phyloP scores from a whole-genome alignment of 2,797 vertebrate species.

The Anabas testudineus region DNA sequence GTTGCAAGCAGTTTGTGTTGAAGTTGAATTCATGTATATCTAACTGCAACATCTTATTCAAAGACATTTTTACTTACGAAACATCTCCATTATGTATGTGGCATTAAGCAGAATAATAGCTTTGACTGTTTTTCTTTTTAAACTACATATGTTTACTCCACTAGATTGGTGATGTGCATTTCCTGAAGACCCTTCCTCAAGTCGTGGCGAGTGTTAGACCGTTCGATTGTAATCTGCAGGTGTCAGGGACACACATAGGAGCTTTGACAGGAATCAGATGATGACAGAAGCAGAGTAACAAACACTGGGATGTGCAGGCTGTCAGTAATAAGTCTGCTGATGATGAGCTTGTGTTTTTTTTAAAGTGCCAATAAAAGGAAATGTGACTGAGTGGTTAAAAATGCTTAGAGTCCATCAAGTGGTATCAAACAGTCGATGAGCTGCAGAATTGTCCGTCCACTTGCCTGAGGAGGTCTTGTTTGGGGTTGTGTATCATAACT shows the following conservation, averaged over 20 bases:
- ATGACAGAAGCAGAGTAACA: conserved; percentile 34
- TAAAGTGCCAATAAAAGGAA: conserved; percentile 1
- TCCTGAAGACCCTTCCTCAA: conserved; percentile 32
- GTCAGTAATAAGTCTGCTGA: background rate
- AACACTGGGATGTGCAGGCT: conserved; percentile 25
- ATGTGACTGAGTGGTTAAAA: background rate
- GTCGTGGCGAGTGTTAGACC: conserved; percentile 72
- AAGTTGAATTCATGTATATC: conserved; percentile 3
- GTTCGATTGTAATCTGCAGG: conserved; percentile 81
- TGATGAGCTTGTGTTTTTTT: conserved; percentile 20
- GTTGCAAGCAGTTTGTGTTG: background rate
- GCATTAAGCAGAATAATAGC: background rate
- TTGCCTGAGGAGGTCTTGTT: conserved; percentile 14
- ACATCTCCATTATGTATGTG: background rate
- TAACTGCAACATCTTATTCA: too few relatives aligned
- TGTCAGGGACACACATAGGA: conserved; percentile 53
- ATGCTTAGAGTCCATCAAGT: background rate
- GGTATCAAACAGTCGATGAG: conserved; percentile 28
- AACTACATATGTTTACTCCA: conserved; percentile 5
- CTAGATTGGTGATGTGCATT: conserved; percentile 27
- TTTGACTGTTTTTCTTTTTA: background rate
- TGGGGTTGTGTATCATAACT: background rate
- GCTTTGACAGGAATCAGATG: conserved; percentile 55
- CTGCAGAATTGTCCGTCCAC: conserved; percentile 10
- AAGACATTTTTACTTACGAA: background rate